Evolutionary conservation across 2,797 vertebrate species (phyloP).

Genomic region (Gymnothorax reevesii): DNA sequence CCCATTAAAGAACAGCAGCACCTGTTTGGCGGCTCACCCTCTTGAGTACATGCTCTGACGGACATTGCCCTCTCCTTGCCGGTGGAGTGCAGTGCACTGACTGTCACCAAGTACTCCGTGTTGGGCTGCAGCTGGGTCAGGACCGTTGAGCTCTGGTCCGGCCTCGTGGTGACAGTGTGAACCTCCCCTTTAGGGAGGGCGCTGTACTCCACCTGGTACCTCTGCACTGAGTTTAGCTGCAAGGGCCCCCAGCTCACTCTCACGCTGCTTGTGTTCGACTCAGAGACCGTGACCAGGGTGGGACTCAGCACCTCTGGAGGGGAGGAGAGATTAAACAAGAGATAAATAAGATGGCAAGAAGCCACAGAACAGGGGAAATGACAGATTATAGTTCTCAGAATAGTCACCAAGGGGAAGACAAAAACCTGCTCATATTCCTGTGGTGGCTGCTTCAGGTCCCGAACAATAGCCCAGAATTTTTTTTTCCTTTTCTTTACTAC

Average conservation of each 20-base stretch:
- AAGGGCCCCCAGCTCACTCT: constrained; percentile 83
- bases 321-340: neutral
- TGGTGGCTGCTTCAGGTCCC: neutral
- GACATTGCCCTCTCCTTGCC: constrained; percentile 83
- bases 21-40: constrained; percentile 59
- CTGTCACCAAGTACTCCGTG: constrained; percentile 85
- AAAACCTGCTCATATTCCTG: neutral
- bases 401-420: neutral
- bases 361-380: neutral
- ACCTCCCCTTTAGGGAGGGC: constrained; percentile 67
- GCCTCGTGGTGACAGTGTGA: constrained; percentile 59
- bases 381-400: neutral
- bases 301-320: constrained; percentile 71
- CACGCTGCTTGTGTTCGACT: constrained; percentile 71
- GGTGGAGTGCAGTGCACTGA: constrained; percentile 73
- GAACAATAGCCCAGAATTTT: neutral
- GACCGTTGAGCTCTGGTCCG: constrained; percentile 66
- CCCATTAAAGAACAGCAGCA: neutral
- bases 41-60: constrained; percentile 82
- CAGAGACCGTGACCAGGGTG: constrained; percentile 72
- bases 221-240: constrained; percentile 55
- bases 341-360: neutral
- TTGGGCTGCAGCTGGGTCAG: constrained; percentile 74
- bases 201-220: constrained; percentile 80
- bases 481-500: neutral